These are phyloP conservation scores for Erebia ligea DNA, from an alignment of 2,888 invertebrate genomes.

Conservation along the genomic window DNA sequence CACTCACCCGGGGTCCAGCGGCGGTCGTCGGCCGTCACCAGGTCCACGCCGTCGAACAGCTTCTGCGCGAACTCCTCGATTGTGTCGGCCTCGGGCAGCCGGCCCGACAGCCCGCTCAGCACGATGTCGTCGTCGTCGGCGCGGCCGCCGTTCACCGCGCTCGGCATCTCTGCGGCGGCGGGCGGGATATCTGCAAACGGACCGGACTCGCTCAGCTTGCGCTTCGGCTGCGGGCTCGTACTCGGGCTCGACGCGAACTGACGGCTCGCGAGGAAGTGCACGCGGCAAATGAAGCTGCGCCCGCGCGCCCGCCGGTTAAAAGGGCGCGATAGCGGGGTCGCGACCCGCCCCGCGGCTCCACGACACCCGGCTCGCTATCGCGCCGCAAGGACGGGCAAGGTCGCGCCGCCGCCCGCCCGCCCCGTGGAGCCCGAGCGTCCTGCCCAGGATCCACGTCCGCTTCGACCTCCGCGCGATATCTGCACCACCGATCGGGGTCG, in stretches of 20 bases:
- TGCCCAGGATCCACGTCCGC: conserved; percentile 49
- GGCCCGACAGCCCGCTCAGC: conserved; percentile 92
- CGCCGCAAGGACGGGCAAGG: conserved; percentile 73
- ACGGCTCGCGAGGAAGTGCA: conserved; percentile 49
- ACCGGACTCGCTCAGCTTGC: conserved; percentile 14
- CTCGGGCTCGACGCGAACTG: conserved; percentile 24
- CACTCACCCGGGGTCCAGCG: conserved; percentile 90
- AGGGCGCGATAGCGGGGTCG: conserved; percentile 68
- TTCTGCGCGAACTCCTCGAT: conserved; percentile 97
- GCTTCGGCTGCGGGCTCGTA: neutral
- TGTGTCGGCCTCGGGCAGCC: conserved; percentile 94
- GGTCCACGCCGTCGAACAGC: conserved; percentile 94
- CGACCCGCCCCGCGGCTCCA: conserved; percentile 62
- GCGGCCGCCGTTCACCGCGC: conserved; percentile 62
- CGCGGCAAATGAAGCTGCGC: conserved; percentile 59
- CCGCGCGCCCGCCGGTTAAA: conserved; percentile 60
- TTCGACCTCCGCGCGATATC: conserved; percentile 60
- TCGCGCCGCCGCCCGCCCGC: conserved; percentile 52
- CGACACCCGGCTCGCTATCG: conserved; percentile 61
- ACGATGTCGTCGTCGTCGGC: conserved; percentile 87
- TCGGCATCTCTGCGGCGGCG: conserved; percentile 57
- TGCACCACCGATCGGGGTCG: conserved; percentile 41
- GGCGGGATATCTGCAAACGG: conserved; percentile 12
- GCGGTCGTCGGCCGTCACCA: conserved; percentile 95
- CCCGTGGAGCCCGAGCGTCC: conserved; percentile 50